Evolutionary conservation across 2,797 vertebrate species (phyloP).

Genomic region (Gymnothorax reevesii): DNA sequence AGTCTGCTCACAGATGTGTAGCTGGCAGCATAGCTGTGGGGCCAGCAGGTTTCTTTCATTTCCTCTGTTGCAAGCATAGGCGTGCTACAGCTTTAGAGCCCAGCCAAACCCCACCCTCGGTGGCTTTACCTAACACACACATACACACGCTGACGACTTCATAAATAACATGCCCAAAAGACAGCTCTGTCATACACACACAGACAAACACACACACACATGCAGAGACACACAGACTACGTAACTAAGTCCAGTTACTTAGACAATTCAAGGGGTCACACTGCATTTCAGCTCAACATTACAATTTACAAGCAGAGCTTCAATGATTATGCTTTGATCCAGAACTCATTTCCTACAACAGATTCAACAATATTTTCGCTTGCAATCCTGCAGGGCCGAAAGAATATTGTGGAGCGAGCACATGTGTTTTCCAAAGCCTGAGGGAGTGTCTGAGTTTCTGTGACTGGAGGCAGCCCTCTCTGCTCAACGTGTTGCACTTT

Average conservation of each 20-base stretch:
- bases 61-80: neutral
- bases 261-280: neutral
- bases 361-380: neutral
- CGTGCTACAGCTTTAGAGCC: neutral
- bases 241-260: neutral
- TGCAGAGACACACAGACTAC: neutral
- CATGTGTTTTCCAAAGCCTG: too few relatives aligned
- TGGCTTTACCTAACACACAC: slow-evolving; percentile 2
- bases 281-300: neutral
- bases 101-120: neutral
- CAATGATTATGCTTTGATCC: neutral
- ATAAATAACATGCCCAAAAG: neutral
- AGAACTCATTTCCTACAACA: neutral
- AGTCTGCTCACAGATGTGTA: neutral
- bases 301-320: neutral
- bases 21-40: neutral
- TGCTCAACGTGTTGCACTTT: neutral
- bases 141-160: slow-evolving; percentile 2
- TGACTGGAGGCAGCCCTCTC: neutral
- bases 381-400: neutral
- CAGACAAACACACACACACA: neutral
- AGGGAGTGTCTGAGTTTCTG: neutral
- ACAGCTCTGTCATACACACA: neutral
- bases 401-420: neutral
- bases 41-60: neutral